Evolutionary conservation across 2,113 vertebrate genomes (phyloP).

Genomic region (Ptilorrhoa leucosticta): DNA sequence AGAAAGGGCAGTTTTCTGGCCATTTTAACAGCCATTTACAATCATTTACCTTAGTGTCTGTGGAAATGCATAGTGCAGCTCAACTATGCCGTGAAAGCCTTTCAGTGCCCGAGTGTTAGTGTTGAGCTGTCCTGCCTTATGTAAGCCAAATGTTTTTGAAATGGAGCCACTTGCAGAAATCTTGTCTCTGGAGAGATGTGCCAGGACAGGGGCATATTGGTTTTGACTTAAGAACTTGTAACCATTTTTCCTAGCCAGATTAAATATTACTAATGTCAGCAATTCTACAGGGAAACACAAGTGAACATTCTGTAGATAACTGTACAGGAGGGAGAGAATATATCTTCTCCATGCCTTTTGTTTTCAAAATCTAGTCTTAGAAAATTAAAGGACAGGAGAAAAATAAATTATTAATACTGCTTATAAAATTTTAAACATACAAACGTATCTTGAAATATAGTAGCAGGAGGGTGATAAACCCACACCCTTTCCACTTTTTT

Average conservation of each 20-base stretch:
- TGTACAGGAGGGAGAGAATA: neutral
- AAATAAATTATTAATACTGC: slow-evolving; percentile 47
- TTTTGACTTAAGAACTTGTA: slow-evolving; percentile 16
- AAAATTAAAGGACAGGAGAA: slow-evolving; percentile 56
- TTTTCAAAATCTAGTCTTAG: slow-evolving; percentile 36
- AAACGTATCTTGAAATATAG: slow-evolving; percentile 53
- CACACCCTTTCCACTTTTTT: neutral
- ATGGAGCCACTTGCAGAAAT: neutral
- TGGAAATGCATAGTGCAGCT: neutral
- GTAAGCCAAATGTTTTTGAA: neutral
- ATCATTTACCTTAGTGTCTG: neutral
- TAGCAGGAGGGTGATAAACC: slow-evolving; percentile 45
- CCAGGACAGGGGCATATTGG: neutral
- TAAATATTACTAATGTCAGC: slow-evolving; percentile 21
- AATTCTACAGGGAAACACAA: neutral
- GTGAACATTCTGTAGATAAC: neutral
- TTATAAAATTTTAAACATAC: slow-evolving; percentile 52
- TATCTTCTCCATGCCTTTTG: neutral
- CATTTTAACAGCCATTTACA: neutral
- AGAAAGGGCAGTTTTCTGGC: neutral
- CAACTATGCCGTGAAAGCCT: neutral
- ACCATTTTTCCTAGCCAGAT: slow-evolving; percentile 6
- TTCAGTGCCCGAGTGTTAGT: neutral
- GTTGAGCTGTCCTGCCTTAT: neutral
- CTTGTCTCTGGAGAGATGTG: neutral